phyloP scores from a whole-genome alignment of 2,888 invertebrate species.

The Oasisia sp. region DNA sequence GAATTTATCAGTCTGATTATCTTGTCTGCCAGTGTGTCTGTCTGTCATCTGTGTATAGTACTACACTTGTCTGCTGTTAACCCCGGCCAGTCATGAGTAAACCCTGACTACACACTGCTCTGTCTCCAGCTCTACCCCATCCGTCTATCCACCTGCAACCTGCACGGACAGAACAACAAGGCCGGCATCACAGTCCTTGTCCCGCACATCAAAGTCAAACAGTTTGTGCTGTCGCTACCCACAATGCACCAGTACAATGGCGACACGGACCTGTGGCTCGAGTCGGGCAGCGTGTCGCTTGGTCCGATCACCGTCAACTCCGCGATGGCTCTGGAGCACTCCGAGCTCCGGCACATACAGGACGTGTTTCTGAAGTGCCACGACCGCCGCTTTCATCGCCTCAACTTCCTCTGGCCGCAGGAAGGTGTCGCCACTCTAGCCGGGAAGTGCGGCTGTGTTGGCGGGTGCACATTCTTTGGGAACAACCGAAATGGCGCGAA shows the following conservation, averaged over 20 bases:
- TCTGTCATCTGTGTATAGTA: neutral
- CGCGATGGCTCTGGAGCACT: conserved; percentile 73
- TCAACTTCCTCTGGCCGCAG: conserved; percentile 94
- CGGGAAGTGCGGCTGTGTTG: conserved; percentile 90
- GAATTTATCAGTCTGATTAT: too few relatives aligned
- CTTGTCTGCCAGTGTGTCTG: too few relatives aligned
- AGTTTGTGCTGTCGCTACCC: conserved; percentile 73
- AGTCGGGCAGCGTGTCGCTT: conserved; percentile 88
- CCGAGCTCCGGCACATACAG: conserved; percentile 60
- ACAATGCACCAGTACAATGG: conserved; percentile 46
- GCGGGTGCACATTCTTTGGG: conserved; percentile 95
- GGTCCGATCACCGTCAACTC: conserved; percentile 92
- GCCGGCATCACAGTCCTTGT: conserved; percentile 88
- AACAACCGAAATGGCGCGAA: conserved; percentile 87
- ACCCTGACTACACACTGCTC: neutral
- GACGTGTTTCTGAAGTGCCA: conserved; percentile 67
- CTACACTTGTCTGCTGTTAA: neutral
- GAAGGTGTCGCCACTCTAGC: conserved; percentile 63
- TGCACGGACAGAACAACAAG: conserved; percentile 92
- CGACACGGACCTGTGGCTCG: conserved; percentile 77
- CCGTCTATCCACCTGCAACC: conserved; percentile 88
- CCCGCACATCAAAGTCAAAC: conserved; percentile 77
- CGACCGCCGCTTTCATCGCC: conserved; percentile 84
- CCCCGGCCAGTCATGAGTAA: too few relatives aligned
- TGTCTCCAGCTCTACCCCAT: conserved; percentile 83